Conservation (phyloP, 2,113 vertebrate genomes). For the Zootoca vivipara region DNA sequence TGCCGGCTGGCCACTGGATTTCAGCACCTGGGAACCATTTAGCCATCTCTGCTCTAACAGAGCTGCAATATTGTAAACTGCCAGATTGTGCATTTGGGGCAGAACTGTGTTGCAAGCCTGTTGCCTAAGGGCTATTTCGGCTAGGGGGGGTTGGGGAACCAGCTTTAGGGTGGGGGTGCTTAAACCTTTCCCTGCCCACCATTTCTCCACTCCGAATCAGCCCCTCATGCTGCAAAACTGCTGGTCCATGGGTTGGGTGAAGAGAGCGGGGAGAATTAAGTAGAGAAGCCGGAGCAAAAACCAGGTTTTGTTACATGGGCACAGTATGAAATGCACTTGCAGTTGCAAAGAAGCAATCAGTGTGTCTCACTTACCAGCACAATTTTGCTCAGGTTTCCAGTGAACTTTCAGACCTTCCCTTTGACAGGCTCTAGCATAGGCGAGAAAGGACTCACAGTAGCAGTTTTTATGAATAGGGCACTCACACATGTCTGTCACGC, state of each 20-base stretch:
- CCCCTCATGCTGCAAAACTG: background rate
- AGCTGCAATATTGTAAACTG: background rate
- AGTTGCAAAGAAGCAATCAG: background rate
- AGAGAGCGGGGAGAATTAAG: background rate
- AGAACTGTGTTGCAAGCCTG: background rate
- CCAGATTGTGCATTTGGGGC: background rate
- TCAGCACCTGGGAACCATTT: background rate
- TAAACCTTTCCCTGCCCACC: background rate
- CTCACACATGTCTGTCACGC: conserved; percentile 98
- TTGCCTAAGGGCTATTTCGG: background rate
- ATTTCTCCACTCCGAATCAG: background rate
- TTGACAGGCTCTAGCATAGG: conserved; percentile 92
- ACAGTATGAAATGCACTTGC: too few species aligned
- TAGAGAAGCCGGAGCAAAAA: background rate
- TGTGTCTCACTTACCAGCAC: conserved; percentile 82
- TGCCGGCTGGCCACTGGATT: background rate
- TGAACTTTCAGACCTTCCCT: conserved; percentile 85
- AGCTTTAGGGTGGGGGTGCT: background rate
- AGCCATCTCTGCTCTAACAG: background rate
- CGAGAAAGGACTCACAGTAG: conserved; percentile 96
- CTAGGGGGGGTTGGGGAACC: background rate
- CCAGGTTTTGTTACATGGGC: background rate
- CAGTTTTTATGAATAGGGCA: conserved; percentile 97
- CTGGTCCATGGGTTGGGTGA: too few species aligned
- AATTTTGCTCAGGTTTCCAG: conserved; percentile 88